Base-by-base conservation (phyloP, 1,140 invertebrate species). In the Neodiprion pinetum region DNA sequence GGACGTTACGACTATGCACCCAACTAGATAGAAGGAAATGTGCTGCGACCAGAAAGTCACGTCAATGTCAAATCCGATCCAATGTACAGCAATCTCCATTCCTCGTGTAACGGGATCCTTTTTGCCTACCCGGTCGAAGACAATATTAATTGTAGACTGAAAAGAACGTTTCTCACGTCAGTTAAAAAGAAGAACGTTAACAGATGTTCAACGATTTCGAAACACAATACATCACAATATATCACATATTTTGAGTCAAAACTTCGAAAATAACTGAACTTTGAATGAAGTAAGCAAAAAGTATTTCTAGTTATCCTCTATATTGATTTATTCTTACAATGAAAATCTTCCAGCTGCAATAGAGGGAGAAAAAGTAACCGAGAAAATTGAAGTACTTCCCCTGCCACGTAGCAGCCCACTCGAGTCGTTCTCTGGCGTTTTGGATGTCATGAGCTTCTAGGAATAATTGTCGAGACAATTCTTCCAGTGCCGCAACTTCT, bases 331-430 rank as follows among this genome's bases (percentile, higher is more conserved):
- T 67, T 90, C 94, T 94, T 90, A 98, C 97, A 88, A 99, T 99
- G 85, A 99, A 97, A 85, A 99, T 99, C 91, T 99, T 99, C 96
- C 98, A 99, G 68, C 97, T 92, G 86, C 99, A 99, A 84, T 99
- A 99, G 9, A 98, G 87, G 9, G 98, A 99, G 88, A 99, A 99
- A 86, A 99, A 99, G 85, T 99, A 98, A 1, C 99, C 99, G 0
- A 99, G 88, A 81, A 98, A 96, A 89, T 99, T 99, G 84, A 99
- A 99, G 88, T 99, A 99, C 91, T 95, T 98, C 81, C 99, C 99
- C 86, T 98, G 96, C 88, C 97, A 96, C 0, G 99, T 99, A 81
- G 95, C 96, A 0, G 97, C 96, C 95, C 98, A 99, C 80, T 97
- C 94, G 68, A 98, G 94, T 76, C 96, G 91, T 85, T 98, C 96